A percentile compares a stretch with the other conserved stretches of the same genome.
Evolutionary conservation across 2,113 vertebrate species (phyloP).

Genomic region (Pelecanoides urinatrix): DNA sequence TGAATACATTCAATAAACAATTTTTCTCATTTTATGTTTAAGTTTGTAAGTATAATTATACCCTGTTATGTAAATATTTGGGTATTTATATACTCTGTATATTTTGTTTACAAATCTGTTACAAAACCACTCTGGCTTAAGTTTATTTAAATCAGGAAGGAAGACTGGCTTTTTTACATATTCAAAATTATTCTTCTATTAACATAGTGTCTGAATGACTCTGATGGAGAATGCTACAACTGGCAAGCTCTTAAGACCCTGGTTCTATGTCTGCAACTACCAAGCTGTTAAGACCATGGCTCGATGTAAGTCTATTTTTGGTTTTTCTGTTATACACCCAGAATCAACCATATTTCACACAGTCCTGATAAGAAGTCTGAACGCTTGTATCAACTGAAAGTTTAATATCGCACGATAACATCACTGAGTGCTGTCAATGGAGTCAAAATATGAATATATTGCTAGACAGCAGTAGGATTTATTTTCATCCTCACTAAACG

Average conservation of each 20-base stretch:
- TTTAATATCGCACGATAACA: not conserved
- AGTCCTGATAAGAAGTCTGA: no score
- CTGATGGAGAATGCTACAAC: not conserved
- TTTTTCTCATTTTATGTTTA: not conserved
- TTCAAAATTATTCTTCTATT: not conserved
- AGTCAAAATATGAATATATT: not conserved
- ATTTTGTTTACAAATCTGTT: not conserved
- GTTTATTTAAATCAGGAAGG: not conserved
- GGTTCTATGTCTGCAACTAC: not conserved
- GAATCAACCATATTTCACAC: not conserved
- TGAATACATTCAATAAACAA: not conserved
- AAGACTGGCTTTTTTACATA: not conserved
- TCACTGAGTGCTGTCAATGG: not conserved
- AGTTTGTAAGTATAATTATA: not conserved
- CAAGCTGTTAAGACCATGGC: not conserved
- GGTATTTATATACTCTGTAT: not conserved
- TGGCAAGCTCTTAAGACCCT: not conserved
- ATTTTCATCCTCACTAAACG: not conserved
- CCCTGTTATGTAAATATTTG: not conserved
- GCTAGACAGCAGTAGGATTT: not conserved
- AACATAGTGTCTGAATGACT: not conserved
- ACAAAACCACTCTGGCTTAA: not conserved
- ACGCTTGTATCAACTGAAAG: constrained; percentile 25
- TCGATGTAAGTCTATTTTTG: not conserved
- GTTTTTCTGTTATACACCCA: not conserved